A percentile compares a stretch with the other conserved stretches of the same genome.
Evolutionary conservation across 2,888 invertebrate species (phyloP).

Genomic region (Agrotis exclamationis): DNA sequence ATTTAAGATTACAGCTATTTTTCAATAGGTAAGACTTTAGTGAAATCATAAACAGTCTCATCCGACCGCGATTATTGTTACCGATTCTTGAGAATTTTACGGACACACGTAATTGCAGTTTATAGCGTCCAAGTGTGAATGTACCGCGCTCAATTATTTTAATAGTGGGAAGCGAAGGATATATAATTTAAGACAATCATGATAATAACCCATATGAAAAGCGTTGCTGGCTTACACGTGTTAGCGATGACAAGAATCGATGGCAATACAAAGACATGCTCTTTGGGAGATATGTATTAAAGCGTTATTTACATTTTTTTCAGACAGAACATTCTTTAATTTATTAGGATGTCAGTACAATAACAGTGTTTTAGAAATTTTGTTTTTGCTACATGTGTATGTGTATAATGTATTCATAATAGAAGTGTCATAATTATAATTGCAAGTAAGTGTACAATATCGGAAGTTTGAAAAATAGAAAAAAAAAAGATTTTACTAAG

Average conservation of each 20-base stretch:
- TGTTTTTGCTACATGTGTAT: too few species aligned
- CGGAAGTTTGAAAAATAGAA: too few species aligned
- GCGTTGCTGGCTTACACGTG: too few species aligned
- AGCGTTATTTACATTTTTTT: slow-evolving; percentile 16
- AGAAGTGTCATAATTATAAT: too few species aligned
- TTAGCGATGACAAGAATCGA: slow-evolving; percentile 18
- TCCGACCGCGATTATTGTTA: slow-evolving; percentile 9
- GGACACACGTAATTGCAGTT: not conserved
- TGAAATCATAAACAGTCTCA: slow-evolving; percentile 5
- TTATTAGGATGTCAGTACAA: too few species aligned
- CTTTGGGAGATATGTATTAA: not conserved
- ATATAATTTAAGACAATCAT: not conserved
- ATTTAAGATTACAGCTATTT: not conserved
- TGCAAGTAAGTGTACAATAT: too few species aligned
- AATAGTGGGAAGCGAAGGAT: not conserved
- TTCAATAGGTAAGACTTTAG: not conserved
- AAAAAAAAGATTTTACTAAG: too few species aligned
- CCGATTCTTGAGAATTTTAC: slow-evolving; percentile 13
- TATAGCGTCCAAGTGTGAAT: not conserved
- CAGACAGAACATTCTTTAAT: not conserved
- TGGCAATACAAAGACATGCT: slow-evolving; percentile 10
- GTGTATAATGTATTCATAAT: too few species aligned
- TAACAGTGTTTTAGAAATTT: too few species aligned
- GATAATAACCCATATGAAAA: too few species aligned
- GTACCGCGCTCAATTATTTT: not conserved